Conservation (phyloP, 2,797 vertebrate genomes). For the Acrocephalus scirpaceus region DNA sequence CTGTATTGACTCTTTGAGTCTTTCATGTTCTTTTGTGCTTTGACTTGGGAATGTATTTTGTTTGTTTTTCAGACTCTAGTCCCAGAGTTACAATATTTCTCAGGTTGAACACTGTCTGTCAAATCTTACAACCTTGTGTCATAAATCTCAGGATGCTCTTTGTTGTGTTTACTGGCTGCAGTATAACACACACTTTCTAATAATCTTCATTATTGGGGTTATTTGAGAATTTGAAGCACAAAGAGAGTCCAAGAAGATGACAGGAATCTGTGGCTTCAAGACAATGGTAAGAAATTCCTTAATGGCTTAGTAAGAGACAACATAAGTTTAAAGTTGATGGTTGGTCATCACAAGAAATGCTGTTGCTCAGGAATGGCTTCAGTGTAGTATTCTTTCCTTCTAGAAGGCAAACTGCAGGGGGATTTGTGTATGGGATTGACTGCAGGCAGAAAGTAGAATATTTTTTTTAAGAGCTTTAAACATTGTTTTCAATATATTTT, state of each 20-base stretch:
- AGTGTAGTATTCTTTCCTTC: slow-evolving; percentile 27
- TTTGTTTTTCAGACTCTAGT: not conserved
- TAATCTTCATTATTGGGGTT: slow-evolving; percentile 34
- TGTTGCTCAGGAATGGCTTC: slow-evolving; percentile 6
- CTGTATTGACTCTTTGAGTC: not conserved
- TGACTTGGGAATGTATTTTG: not conserved
- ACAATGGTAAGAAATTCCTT: slow-evolving; percentile 56
- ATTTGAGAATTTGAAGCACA: slow-evolving; percentile 34
- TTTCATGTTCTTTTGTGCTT: slow-evolving; percentile 1
- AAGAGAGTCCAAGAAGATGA: slow-evolving; percentile 19
- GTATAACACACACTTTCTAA: not conserved
- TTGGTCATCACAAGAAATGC: not conserved
- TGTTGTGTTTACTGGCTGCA: not conserved
- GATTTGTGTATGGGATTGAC: not conserved
- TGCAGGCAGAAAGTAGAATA: not conserved
- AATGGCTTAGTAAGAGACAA: slow-evolving; percentile 13
- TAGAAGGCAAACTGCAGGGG: not conserved
- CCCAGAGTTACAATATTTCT: not conserved
- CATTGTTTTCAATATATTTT: not conserved
- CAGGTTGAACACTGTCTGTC: not conserved
- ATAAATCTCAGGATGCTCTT: not conserved
- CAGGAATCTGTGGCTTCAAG: slow-evolving; percentile 50
- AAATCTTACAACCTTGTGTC: not conserved
- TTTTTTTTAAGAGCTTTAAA: not conserved
- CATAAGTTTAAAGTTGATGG: slow-evolving; percentile 33